Conservation (phyloP, 2,888 invertebrate genomes). For the Drosophila sordidapex region DNA sequence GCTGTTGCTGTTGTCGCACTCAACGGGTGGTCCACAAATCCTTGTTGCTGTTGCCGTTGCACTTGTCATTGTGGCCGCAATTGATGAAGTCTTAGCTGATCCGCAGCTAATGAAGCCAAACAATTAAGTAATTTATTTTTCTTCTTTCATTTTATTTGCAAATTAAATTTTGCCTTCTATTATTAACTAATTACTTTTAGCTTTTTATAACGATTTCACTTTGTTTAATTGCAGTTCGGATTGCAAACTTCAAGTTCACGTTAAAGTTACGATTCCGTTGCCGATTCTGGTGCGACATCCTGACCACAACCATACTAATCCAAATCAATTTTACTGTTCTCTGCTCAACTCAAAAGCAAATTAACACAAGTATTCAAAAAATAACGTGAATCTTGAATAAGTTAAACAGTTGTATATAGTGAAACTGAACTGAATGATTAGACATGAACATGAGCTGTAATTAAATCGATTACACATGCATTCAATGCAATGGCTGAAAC, state of each 20-base stretch:
- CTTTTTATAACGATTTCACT: background rate
- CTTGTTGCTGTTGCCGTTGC: conserved; percentile 33
- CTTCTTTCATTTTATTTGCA: background rate
- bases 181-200: background rate
- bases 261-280: background rate
- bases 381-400: no score
- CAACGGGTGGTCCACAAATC: conserved; percentile 61
- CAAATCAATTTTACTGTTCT: background rate
- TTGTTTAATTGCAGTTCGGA: background rate
- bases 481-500: conserved; percentile 1
- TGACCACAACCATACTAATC: background rate
- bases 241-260: background rate
- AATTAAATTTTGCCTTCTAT: background rate
- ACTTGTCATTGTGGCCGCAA: conserved; percentile 35
- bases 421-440: no score
- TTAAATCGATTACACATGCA: background rate
- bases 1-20: conserved; percentile 32
- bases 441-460: background rate
- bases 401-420: no score
- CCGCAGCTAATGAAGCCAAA: conserved; percentile 32
- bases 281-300: background rate
- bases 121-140: conserved; percentile 32
- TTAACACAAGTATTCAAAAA: no score
- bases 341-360: no score
- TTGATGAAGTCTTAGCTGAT: conserved; percentile 40